phyloP scores from a whole-genome alignment of 2,113 vertebrate genomes.

The Pseudolaguvia tuberculata region DNA sequence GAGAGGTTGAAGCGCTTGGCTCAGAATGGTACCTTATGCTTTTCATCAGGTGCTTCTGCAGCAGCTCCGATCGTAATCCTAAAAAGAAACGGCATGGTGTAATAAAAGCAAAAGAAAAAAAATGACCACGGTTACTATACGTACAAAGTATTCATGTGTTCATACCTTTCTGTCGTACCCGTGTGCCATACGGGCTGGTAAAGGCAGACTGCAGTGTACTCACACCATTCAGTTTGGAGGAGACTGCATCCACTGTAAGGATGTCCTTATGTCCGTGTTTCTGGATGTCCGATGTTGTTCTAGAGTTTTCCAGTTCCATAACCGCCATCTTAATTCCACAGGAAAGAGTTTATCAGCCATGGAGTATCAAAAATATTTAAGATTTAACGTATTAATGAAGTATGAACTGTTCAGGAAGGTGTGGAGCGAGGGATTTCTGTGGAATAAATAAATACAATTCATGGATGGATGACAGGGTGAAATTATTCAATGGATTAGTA shows the following conservation, averaged over 20 bases:
- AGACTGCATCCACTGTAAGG: constrained; percentile 48
- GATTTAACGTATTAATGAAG: neutral
- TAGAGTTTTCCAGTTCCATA: constrained; percentile 36
- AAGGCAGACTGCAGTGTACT: constrained; percentile 54
- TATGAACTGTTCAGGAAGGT: neutral
- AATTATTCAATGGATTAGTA: neutral
- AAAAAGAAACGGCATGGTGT: constrained; percentile 21
- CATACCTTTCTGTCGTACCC: constrained; percentile 58
- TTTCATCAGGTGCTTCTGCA: constrained; percentile 60
- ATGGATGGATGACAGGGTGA: neutral
- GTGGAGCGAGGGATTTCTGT: neutral
- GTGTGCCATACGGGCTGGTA: constrained; percentile 42
- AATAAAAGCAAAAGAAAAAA: constrained; percentile 3
- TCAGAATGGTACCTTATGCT: constrained; percentile 60
- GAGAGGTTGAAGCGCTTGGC: constrained; percentile 27
- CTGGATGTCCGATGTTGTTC: constrained; percentile 27
- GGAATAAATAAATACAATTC: neutral
- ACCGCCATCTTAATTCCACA: constrained; percentile 47
- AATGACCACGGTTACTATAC: too few species aligned
- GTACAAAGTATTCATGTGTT: neutral
- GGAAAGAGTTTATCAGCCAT: neutral
- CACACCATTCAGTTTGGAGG: constrained; percentile 51
- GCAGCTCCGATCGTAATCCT: constrained; percentile 56
- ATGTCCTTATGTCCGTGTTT: constrained; percentile 57
- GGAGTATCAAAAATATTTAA: too few species aligned